phyloP scores from a whole-genome alignment of 2,113 vertebrate genomes.

The Stercorarius parasiticus region DNA sequence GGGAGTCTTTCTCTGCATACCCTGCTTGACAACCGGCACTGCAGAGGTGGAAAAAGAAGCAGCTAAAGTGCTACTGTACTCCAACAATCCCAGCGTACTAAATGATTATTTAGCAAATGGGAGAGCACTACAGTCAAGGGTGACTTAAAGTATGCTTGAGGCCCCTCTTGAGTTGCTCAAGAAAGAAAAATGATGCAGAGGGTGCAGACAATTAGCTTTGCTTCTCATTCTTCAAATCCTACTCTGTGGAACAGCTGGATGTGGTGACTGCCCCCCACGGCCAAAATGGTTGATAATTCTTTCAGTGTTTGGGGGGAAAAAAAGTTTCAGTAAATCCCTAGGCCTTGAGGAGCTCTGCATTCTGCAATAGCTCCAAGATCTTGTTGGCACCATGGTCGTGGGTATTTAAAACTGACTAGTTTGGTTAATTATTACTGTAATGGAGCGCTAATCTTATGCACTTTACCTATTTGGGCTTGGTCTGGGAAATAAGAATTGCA shows the following conservation, averaged over 20 bases:
- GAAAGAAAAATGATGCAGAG: not conserved
- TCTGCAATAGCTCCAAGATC: not conserved
- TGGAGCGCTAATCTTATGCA: not conserved
- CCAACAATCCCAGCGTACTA: not conserved
- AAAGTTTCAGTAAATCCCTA: not conserved
- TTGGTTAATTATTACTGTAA: not conserved
- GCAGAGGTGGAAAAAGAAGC: not conserved
- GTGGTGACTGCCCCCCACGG: rapidly evolving
- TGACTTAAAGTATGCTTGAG: not conserved
- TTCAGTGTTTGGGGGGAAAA: not conserved
- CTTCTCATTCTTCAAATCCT: not conserved
- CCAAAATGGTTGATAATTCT: not conserved
- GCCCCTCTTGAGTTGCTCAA: not conserved
- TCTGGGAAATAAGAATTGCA: not conserved
- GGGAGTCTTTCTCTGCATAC: not conserved
- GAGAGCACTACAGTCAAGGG: not conserved
- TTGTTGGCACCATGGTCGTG: not conserved
- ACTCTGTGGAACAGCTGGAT: not conserved
- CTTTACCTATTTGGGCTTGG: not conserved
- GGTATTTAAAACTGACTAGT: not conserved
- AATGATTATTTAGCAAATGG: not conserved
- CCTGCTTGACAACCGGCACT: not conserved
- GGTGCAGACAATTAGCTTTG: not conserved
- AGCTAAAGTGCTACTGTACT: not conserved
- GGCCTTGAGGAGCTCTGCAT: not conserved